These are phyloP conservation scores for Drosophila aldrichi DNA, from an alignment of 2,888 invertebrate genomes.

Conservation along the genomic window DNA sequence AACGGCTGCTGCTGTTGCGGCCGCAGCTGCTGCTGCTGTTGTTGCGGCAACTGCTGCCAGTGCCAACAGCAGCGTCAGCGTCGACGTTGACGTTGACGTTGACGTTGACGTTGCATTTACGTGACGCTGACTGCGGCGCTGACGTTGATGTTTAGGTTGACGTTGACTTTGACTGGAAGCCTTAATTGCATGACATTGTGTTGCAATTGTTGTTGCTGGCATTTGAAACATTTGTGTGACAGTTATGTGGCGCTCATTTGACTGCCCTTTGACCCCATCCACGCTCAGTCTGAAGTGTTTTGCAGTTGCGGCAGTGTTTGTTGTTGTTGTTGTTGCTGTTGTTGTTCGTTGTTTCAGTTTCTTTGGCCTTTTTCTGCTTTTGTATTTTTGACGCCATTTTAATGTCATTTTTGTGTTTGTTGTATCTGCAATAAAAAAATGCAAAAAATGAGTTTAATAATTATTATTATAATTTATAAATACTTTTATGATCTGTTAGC, in stretches of 20 bases:
- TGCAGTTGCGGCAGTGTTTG: conserved; percentile 39
- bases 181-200: conserved; percentile 64
- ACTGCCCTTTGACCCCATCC: conserved; percentile 46
- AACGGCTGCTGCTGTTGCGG: conserved; percentile 20
- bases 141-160: conserved; percentile 34
- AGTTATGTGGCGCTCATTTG: conserved; percentile 65
- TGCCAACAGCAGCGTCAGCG: conserved; percentile 57
- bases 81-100: conserved; percentile 44
- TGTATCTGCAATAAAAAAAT: conserved; percentile 67
- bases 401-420: conserved; percentile 82
- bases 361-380: conserved; percentile 81
- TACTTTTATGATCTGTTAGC: neutral
- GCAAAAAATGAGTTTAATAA: neutral
- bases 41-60: conserved; percentile 48
- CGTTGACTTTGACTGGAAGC: conserved; percentile 57
- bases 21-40: conserved; percentile 33
- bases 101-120: conserved; percentile 42
- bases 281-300: conserved; percentile 68
- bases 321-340: conserved; percentile 58
- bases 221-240: conserved; percentile 63
- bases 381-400: conserved; percentile 85
- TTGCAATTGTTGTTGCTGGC: conserved; percentile 48
- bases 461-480: neutral
- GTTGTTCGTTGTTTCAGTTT: conserved; percentile 72
- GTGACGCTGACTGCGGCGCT: conserved; percentile 36